These are phyloP conservation scores for Falco cherrug DNA, from an alignment of 2,797 vertebrate genomes.

Conservation along the genomic window DNA sequence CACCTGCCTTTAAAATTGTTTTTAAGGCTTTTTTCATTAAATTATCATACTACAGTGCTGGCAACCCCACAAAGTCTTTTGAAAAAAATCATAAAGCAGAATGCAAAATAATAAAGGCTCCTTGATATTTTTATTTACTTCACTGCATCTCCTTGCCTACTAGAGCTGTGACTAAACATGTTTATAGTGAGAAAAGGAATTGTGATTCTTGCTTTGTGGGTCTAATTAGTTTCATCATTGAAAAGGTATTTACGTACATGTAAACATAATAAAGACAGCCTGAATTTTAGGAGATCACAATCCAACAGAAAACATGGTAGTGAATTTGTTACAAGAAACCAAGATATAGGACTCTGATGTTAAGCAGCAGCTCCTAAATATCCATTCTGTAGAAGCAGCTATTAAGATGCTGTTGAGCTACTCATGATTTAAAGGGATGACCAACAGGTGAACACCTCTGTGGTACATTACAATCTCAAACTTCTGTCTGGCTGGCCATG, in stretches of 20 bases:
- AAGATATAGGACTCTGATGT: background rate
- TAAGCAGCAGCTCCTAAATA: background rate
- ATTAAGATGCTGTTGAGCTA: background rate
- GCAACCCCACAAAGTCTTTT: background rate
- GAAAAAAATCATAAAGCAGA: background rate
- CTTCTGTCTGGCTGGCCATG: background rate
- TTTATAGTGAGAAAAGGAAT: background rate
- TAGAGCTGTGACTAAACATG: background rate
- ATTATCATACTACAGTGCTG: background rate
- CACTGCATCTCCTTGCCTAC: background rate
- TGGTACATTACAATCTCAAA: background rate
- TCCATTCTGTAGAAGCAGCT: background rate
- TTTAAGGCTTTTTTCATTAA: background rate
- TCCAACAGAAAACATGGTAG: background rate
- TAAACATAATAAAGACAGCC: background rate
- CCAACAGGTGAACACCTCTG: background rate
- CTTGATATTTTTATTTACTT: background rate
- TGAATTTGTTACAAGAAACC: background rate
- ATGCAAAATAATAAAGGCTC: background rate
- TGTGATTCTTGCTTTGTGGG: background rate
- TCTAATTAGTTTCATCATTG: background rate
- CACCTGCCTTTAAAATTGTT: background rate
- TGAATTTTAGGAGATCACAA: background rate
- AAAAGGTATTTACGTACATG: background rate
- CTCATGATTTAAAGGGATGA: background rate